phyloP scores from a whole-genome alignment of 2,797 vertebrate species.

The Leptatherina wallacei region DNA sequence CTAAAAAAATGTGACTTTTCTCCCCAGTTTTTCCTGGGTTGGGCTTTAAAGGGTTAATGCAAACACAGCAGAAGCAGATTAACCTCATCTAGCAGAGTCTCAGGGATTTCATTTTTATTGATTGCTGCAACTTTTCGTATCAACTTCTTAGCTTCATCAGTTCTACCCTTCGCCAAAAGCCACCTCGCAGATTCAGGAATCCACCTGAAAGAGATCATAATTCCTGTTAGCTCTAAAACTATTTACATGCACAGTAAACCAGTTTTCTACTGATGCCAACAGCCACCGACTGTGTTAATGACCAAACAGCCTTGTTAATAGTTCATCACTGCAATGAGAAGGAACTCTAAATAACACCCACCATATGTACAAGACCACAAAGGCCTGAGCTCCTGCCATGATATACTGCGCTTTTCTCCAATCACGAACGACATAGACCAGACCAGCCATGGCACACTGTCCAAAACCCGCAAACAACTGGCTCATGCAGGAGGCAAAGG shows the following conservation, averaged over 20 bases:
- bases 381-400: constrained; percentile 55
- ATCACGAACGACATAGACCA: constrained; percentile 78
- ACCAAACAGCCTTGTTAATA: background rate
- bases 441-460: constrained; percentile 76
- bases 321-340: background rate
- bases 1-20: too few species aligned
- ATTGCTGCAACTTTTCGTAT: constrained; percentile 79
- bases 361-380: constrained; percentile 78
- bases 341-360: constrained; percentile 41
- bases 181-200: constrained; percentile 88
- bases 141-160: constrained; percentile 76
- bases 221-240: background rate
- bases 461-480: constrained; percentile 74
- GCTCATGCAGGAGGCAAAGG: constrained; percentile 68
- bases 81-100: constrained; percentile 78
- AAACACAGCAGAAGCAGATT: background rate
- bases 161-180: constrained; percentile 78
- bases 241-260: background rate
- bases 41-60: background rate
- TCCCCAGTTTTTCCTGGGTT: too few species aligned
- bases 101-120: constrained; percentile 78
- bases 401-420: constrained; percentile 84
- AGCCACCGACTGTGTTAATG: background rate
- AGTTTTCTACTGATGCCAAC: background rate
- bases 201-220: constrained; percentile 69